Base-by-base conservation (phyloP, 2,113 vertebrate genomes). In the Cinclus cinclus region DNA sequence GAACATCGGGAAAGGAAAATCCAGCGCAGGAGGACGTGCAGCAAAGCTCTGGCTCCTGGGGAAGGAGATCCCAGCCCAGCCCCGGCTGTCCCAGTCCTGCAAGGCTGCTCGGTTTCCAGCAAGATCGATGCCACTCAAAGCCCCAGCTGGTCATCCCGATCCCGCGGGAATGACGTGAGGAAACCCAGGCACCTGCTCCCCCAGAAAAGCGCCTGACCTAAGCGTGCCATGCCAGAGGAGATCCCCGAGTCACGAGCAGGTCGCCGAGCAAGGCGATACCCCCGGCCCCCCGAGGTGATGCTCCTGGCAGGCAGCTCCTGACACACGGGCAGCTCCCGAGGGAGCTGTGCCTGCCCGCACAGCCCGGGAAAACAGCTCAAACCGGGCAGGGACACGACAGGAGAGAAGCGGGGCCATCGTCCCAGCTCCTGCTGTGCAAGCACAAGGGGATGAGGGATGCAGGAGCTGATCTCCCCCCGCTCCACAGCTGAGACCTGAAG, bases 131-230 rank as follows among this genome's bases (percentile, higher is more conserved):
- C 44, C 69, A 53, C 58, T 92, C 83, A 39, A 39, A 90, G 46
- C 46, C 39, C 13, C 1, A 41, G 94, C 90, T 60, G 73, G 71
- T 0, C 8, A 62, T 24, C 55, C 50, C 25, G 3, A 74, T 65
- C 81, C 88, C 50, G 0, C 0, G 24, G 84, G 87, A 71, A 89
- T 1, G 46, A 42, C 10, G 3, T 4, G 62, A 94, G 93, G 95
- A 88, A 94, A 88, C 41, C 90, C 68, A n/a, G 85, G 88, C 92
- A 93, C 67, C 94, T 95, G 96, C 80, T 95, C 8, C 50, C 87
- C 90, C 65, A 86, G 79, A 83, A 92, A 77, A 83, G 90, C 11
- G 6, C 35, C 86, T 95, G 90, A 97, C 76, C 90, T 93, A 49
- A 88, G 85, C 18, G 10, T 20, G 90, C 62, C 28, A 6, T 65